A percentile compares a stretch with the other conserved stretches of the same genome.
Conservation (phyloP, 2,797 vertebrate genomes). For the Hylomyscus alleni region DNA sequence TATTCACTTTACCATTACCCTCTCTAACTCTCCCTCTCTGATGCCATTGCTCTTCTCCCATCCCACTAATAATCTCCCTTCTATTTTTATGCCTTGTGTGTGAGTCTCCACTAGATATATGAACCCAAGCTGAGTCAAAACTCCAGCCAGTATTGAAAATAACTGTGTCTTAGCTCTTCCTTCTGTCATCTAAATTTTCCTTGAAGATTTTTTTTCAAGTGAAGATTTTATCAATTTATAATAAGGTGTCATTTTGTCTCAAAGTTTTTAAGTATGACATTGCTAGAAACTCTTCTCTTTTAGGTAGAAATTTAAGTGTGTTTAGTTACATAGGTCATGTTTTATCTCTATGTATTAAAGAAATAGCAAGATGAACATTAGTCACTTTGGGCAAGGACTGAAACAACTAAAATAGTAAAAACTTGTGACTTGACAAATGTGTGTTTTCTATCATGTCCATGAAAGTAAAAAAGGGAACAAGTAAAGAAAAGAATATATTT, state of each 20-base stretch:
- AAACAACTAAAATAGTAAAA: background rate
- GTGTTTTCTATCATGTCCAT: background rate
- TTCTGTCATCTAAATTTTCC: constrained; percentile 44
- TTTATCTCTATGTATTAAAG: constrained; percentile 35
- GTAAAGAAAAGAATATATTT: background rate
- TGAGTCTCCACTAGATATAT: background rate
- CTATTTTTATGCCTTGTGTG: background rate
- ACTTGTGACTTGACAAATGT: background rate
- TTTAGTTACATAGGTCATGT: constrained; percentile 10
- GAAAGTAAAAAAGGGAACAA: background rate
- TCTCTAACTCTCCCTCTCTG: background rate
- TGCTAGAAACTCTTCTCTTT: constrained; percentile 52
- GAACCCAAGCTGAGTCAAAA: constrained; percentile 51
- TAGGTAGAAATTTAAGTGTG: constrained; percentile 37
- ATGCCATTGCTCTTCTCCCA: background rate
- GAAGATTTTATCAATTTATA: constrained; percentile 64
- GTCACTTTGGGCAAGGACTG: constrained; percentile 53
- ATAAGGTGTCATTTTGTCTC: constrained; percentile 33
- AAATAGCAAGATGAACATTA: constrained; percentile 13
- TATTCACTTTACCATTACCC: background rate
- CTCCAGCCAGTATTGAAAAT: constrained; percentile 41
- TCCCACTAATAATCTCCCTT: background rate
- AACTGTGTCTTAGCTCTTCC: constrained; percentile 40
- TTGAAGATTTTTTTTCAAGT: constrained; percentile 57
- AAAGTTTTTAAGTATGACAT: constrained; percentile 55